These are phyloP conservation scores for Hiodon tergisus DNA, from an alignment of 2,113 vertebrate genomes.

Conservation along the genomic window DNA sequence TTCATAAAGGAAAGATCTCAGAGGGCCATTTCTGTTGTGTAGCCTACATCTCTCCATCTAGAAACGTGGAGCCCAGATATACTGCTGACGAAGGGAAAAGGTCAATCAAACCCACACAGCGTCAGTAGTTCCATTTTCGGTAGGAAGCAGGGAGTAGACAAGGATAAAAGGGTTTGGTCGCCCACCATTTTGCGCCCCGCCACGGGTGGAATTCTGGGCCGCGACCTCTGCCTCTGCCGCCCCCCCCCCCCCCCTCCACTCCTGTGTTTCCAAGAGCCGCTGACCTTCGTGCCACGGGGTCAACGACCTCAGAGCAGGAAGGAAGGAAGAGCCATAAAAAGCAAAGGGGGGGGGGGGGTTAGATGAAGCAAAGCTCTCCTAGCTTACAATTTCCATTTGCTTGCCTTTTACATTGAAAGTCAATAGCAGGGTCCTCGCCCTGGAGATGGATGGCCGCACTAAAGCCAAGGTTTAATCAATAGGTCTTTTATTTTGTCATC, in stretches of 20 bases:
- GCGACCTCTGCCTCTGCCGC: background rate
- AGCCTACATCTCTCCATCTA: too few relatives aligned
- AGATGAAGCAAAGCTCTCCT: slow-evolving; percentile 25
- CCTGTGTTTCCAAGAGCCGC: background rate
- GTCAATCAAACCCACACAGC: too few relatives aligned
- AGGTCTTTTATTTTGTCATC: slow-evolving; percentile 76
- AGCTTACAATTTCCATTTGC: slow-evolving; percentile 73
- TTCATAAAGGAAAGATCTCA: too few relatives aligned
- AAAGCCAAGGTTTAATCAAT: slow-evolving; percentile 79
- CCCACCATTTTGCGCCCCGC: too few relatives aligned
- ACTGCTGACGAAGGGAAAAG: too few relatives aligned
- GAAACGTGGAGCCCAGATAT: too few relatives aligned
- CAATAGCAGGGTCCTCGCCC: slow-evolving; percentile 64
- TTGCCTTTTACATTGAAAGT: slow-evolving; percentile 76
- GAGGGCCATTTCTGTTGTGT: too few relatives aligned
- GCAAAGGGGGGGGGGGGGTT: slow-evolving; percentile 44
- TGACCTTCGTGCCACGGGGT: slow-evolving; percentile 27
- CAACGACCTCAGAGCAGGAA: slow-evolving; percentile 55
- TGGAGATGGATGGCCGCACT: slow-evolving; percentile 71
- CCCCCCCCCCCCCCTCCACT: background rate
- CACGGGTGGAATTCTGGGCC: background rate
- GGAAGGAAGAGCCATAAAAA: slow-evolving; percentile 26
- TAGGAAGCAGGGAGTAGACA: too few relatives aligned
- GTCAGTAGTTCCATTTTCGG: too few relatives aligned
- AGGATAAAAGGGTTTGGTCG: too few relatives aligned